Conservation (phyloP, 2,113 vertebrate species). For the Budorcas taxicolor region DNA sequence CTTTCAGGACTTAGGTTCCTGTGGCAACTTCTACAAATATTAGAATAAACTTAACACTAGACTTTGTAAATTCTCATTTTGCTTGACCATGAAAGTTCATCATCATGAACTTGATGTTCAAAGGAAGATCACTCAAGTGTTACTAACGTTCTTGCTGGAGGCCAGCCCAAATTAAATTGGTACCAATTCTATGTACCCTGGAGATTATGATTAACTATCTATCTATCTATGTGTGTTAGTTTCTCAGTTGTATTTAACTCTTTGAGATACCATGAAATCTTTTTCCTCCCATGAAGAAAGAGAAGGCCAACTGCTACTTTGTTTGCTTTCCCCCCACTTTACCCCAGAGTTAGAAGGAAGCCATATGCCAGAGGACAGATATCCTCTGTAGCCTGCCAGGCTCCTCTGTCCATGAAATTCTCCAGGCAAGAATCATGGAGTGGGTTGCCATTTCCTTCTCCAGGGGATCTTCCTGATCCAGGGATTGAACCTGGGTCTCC, state of each 20-base stretch:
- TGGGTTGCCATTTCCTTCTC: background rate
- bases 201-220: background rate
- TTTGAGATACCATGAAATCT: background rate
- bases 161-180: background rate
- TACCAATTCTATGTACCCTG: background rate
- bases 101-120: background rate
- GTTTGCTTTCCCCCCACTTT: background rate
- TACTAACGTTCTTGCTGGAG: background rate
- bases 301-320: background rate
- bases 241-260: background rate
- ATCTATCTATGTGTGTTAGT: background rate
- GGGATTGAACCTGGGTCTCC: background rate
- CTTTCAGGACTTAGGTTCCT: background rate
- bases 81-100: background rate
- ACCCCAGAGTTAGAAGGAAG: background rate
- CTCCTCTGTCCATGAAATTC: background rate
- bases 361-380: background rate
- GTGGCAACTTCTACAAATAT: background rate
- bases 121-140: background rate
- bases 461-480: background rate
- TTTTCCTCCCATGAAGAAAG: background rate
- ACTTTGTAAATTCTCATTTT: background rate
- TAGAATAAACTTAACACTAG: constrained; percentile 7
- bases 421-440: background rate
- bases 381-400: background rate